Evolutionary conservation across 2,888 invertebrate species (phyloP), one percentile per base, ranked within the genome.

Genomic region (Hydriomena furcata): DNA sequence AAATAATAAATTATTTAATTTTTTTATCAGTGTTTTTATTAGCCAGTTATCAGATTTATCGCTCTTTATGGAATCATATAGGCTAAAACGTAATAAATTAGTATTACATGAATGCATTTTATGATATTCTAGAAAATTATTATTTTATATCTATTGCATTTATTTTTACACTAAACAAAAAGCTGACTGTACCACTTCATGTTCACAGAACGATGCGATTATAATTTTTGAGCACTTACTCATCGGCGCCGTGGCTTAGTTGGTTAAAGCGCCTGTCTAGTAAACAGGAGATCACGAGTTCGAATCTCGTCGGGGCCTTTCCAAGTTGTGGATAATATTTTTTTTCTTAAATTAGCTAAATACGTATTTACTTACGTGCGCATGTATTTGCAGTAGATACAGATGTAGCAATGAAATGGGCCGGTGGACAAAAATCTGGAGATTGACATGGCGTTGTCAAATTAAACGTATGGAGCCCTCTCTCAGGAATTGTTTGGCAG

Each of bases 231-330:
- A 0, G 1, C 0, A 0, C 0, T 0, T 0, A 0, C 0, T 0
- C 62, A 83, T 42, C 73, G 90, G 91, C 91, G 91, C 89, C 90
- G 90, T 90, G 89, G 91, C 90, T 89, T 89, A 89, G 88, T 90
- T 89, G 89, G 89, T 89, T 89, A 89, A 89, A 89, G 89, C 89
- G 89, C 89, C 89, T 90, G 89, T 88, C 89, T 89, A 89, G 89
- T 89, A 89, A 89, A 89, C 89, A 89, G 89, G 89, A 89, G 89
- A 89, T 89, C 89, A 84, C 82, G 90, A 83, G 91, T 91, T 91
- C 90, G 89, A 90, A 90, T 91, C 90, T 83, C 89, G 82, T 84
- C 90, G 89, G 91, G 89, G 89, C 90, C 90, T 91, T 52, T 56
- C 61, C 63, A 38, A 45, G 24, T 60, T 55, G 49, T 56, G 37